These are phyloP conservation scores for Engystomops pustulosus DNA, from an alignment of 2,113 vertebrate species.

Conservation along the genomic window DNA sequence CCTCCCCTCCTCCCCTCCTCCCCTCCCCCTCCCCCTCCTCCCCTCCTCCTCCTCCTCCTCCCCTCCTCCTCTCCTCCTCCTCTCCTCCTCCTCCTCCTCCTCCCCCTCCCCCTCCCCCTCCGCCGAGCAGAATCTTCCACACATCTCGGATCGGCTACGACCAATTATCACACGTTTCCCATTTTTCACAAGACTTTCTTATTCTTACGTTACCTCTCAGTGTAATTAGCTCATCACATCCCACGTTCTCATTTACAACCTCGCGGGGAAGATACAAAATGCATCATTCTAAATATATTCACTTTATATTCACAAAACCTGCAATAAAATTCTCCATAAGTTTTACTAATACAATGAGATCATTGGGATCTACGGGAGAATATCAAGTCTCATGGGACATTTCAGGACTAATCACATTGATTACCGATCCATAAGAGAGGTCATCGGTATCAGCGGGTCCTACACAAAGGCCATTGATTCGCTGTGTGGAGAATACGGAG, in stretches of 20 bases:
- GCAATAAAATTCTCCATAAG: not conserved
- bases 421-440: too few species aligned
- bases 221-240: conserved; percentile 38
- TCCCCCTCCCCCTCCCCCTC: not conserved
- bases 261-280: conserved; percentile 7
- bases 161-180: conserved; percentile 40
- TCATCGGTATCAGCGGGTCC: too few species aligned
- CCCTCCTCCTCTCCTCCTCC: too few species aligned
- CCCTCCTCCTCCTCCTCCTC: not conserved
- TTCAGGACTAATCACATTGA: too few species aligned
- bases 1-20: too few species aligned
- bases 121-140: not conserved
- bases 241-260: conserved; percentile 33
- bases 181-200: conserved; percentile 31
- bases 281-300: conserved; percentile 9
- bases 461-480: too few species aligned
- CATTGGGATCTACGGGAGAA: not conserved
- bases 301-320: conserved; percentile 17
- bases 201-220: conserved; percentile 25
- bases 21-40: not conserved
- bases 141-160: not conserved
- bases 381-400: too few species aligned
- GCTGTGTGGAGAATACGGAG: too few species aligned
- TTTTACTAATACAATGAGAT: conserved; percentile 15
- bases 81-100: conserved; percentile 3